phyloP scores from a whole-genome alignment of 2,797 vertebrate species.

The Champsocephalus gunnari region DNA sequence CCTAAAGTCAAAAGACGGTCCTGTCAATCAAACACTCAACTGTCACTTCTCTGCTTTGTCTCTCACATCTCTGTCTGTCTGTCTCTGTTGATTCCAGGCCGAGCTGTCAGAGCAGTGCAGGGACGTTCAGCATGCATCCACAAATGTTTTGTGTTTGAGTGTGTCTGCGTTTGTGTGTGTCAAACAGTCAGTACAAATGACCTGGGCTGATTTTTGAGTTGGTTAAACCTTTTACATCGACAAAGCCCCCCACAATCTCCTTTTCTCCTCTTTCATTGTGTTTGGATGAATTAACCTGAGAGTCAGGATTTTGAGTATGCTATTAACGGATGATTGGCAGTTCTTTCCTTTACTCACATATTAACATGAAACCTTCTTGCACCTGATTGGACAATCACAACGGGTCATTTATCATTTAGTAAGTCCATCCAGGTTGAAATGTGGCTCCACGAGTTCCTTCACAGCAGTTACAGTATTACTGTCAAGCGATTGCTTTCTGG shows the following conservation, averaged over 20 bases:
- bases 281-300: constrained; percentile 18
- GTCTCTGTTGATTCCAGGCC: constrained; percentile 54
- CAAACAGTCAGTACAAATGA: constrained; percentile 5
- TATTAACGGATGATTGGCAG: constrained; percentile 16
- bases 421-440: not conserved
- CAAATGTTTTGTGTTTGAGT: constrained; percentile 19
- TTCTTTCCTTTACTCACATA: constrained; percentile 2
- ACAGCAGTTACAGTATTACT: not conserved
- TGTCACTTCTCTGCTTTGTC: constrained; percentile 72
- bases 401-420: too few species aligned
- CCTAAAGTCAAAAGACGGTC: constrained; percentile 73
- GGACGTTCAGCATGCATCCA: constrained; percentile 36
- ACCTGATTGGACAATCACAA: not conserved
- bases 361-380: not conserved
- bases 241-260: not conserved
- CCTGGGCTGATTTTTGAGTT: not conserved
- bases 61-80: constrained; percentile 64
- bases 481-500: not conserved
- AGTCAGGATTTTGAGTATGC: constrained; percentile 3
- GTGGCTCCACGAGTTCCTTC: not conserved
- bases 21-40: constrained; percentile 79
- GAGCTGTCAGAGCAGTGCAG: constrained; percentile 50
- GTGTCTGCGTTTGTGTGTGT: not conserved
- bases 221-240: constrained; percentile 22
- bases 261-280: not conserved